Evolutionary conservation across 30 jellyfish, hydroid and myxozoan genomes (phyloP).

Genomic region (Catostylus mosaicus): DNA sequence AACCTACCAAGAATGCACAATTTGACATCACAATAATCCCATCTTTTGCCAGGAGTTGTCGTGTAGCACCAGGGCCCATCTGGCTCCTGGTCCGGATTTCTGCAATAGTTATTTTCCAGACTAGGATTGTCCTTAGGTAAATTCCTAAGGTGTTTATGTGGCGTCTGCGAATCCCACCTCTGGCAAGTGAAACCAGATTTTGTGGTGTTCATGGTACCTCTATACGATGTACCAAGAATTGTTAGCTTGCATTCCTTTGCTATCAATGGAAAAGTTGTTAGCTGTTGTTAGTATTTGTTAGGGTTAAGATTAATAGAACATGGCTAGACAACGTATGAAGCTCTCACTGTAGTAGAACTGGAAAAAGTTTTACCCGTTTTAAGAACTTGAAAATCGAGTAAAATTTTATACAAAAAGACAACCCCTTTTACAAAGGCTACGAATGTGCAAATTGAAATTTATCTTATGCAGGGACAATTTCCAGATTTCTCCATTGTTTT

Average conservation of each 20-base stretch:
- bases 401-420: too few relatives aligned
- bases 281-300: slow-evolving; percentile 30
- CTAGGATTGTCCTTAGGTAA: slow-evolving; percentile 52
- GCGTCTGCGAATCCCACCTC: slow-evolving; percentile 69
- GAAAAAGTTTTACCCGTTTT: too few relatives aligned
- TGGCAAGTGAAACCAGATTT: slow-evolving; percentile 66
- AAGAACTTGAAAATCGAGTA: too few relatives aligned
- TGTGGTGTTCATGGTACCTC: slow-evolving; percentile 59
- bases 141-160: slow-evolving; percentile 39
- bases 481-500: too few relatives aligned
- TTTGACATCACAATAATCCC: slow-evolving; percentile 68
- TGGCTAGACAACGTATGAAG: too few relatives aligned
- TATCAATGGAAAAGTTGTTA: slow-evolving; percentile 75
- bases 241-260: slow-evolving; percentile 65
- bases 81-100: slow-evolving; percentile 80
- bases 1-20: slow-evolving; percentile 65
- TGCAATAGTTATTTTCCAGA: slow-evolving; percentile 66
- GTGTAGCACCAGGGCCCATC: slow-evolving; percentile 81
- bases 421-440: too few relatives aligned
- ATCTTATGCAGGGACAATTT: too few relatives aligned
- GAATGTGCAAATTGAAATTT: too few relatives aligned
- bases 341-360: too few relatives aligned
- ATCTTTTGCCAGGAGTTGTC: slow-evolving; percentile 57
- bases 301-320: too few relatives aligned
- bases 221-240: slow-evolving; percentile 40